Evolutionary conservation across 2,113 vertebrate genomes (phyloP), one percentile per base, ranked within the genome.

Genomic region (Euleptes europaea): DNA sequence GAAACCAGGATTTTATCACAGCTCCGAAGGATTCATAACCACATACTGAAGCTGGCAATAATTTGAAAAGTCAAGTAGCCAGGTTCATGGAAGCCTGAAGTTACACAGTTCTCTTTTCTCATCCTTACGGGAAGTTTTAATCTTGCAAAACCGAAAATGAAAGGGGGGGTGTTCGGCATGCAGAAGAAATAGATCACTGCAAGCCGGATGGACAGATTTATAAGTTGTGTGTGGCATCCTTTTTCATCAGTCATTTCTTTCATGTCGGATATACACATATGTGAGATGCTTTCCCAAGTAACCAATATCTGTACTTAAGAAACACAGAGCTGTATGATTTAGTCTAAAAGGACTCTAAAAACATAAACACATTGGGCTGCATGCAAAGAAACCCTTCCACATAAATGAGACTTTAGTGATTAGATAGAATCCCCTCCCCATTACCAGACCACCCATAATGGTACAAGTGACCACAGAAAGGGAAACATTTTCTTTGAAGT

Each of bases 341-440:
- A 70, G 51, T 73, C 87, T 74, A 78, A 57, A 85, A 91, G 17
- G 51, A 12, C 33, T 83, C 81, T 38, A 44, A 76, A 92, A 86
- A 79, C 49, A 86, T 6, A 89, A 90, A 88, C 5, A 78, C 82
- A 5, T 42, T 40, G 80, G 31, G 54, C 51, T 77, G 80, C n/a
- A 65, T 69, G 40, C 10, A 79, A 21, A 54, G 65, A 92, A 92
- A 92, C 57, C 15, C 31, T 54, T 57, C 81, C 57, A 63, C 76
- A 57, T 84, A 85, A 40, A 84, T 40, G 66, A 76, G 65, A 76
- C 47, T 51, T 51, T 35, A 88, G 12, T 28, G 38, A n/a, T 79
- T 92, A 87, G 78, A 2, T 88, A 77, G 60, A 79, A 0, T 6
- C 1, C 4, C 57, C 91, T 90, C 90, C n/a, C 66, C 81, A 12